Conservation (phyloP, 1,140 invertebrate species). For the Heliothis virescens region DNA sequence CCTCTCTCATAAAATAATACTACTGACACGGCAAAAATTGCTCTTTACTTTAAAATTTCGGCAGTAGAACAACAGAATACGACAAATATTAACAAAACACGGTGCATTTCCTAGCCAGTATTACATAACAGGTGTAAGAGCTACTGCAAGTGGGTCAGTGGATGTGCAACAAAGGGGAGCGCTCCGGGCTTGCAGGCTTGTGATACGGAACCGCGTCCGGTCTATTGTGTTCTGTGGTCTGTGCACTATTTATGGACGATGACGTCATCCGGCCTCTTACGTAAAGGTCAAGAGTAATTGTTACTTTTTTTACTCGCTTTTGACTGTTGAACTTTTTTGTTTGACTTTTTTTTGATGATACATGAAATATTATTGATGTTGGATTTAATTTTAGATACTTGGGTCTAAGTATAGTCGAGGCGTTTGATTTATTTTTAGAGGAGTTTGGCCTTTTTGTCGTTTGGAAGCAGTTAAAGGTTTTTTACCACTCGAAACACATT, state of each 20-base stretch:
- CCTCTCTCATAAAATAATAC: no score
- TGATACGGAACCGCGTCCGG: constrained; percentile 35
- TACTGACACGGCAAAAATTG: not conserved
- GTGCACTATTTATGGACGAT: constrained; percentile 23
- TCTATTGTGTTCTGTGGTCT: constrained; percentile 30
- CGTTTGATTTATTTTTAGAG: no score
- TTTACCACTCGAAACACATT: no score
- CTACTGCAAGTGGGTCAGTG: constrained; percentile 35
- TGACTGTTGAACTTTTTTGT: constrained; percentile 18
- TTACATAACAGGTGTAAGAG: constrained; percentile 27
- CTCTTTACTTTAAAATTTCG: not conserved
- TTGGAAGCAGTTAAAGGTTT: no score
- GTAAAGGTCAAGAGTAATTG: constrained; percentile 39
- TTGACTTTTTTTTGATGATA: not conserved
- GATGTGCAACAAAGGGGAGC: constrained; percentile 30
- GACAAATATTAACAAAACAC: not conserved
- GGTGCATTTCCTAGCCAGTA: not conserved
- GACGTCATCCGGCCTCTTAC: constrained; percentile 22
- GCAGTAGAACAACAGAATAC: not conserved
- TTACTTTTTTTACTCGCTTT: constrained; percentile 4
- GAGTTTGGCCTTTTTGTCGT: no score
- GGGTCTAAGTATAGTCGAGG: no score
- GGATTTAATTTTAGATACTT: not conserved
- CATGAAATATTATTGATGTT: not conserved
- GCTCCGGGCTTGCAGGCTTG: not conserved